phyloP scores from a whole-genome alignment of 2,888 invertebrate genomes.

The Xestoiulus laeticollis region DNA sequence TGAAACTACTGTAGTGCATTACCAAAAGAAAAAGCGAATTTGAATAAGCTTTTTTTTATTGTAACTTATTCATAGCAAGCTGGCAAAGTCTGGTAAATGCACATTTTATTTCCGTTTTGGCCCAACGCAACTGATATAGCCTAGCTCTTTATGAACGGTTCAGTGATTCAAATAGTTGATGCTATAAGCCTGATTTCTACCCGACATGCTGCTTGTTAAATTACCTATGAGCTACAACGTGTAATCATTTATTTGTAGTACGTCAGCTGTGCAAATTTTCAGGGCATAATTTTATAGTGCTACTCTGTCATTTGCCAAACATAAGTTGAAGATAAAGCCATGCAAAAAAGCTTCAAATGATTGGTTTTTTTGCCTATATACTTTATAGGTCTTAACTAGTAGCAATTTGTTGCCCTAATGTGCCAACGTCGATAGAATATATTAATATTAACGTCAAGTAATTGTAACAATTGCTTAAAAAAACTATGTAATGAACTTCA shows the following conservation, averaged over 20 bases:
- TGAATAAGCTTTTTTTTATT: not conserved
- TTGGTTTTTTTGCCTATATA: not conserved
- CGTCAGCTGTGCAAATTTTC: not conserved
- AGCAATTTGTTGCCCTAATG: not conserved
- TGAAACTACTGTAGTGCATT: not conserved
- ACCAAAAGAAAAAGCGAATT: not conserved
- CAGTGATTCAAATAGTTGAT: not conserved
- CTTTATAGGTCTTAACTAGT: not conserved
- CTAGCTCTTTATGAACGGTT: not conserved
- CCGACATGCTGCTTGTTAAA: not conserved
- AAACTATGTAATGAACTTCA: too few relatives aligned
- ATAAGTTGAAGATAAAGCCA: conserved; percentile 26
- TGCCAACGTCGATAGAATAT: not conserved
- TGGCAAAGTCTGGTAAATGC: not conserved
- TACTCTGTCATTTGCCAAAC: not conserved
- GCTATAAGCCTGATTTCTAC: not conserved
- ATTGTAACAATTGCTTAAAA: not conserved
- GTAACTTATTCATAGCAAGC: not conserved
- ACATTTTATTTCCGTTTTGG: not conserved
- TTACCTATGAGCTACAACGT: conserved; percentile 10
- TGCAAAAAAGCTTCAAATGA: not conserved
- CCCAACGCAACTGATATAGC: not conserved
- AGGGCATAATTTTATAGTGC: conserved; percentile 10
- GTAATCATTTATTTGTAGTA: conserved; percentile 2
- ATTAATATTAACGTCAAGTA: not conserved